Evolutionary conservation across 2,113 vertebrate genomes (phyloP), one percentile per base, ranked within the genome.

Genomic region (Vidua macroura): DNA sequence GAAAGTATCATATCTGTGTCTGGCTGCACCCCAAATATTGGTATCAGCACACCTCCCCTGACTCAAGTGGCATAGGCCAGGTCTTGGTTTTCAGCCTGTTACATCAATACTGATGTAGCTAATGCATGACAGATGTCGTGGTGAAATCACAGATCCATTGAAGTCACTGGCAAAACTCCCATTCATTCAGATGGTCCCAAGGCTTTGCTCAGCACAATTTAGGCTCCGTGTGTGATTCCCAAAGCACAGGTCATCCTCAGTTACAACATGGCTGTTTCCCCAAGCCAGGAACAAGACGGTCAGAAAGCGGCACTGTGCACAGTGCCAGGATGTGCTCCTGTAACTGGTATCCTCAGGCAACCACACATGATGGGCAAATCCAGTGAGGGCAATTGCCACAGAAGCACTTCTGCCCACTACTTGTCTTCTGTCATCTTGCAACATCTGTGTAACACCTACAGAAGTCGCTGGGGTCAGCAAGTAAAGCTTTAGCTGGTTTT

Each of bases 91-190:
- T 79, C 95, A 86, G 91, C 58, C 70, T 86, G 11, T 86, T 92
- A 60, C 80, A 82, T 79, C 82, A 80, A 22, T 33, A 56, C 41
- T 72, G 72, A 86, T 90, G 79, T 30, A 90, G 72, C 48, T 95
- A 97, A 96, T 56, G 85, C 6, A 2, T 1, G 93, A 53, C 91
- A 96, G 94, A 95, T 94, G 87, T 77, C 21, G 1, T 72, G 94
- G 90, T 96, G 93, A 96, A 97, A 94, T 86, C 88, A 81, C 9
- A 86, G 88, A 86, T 60, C 72, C 64, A 68, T 9, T 94, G 88
- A 96, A 96, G 79, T 64, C 76, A 52, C 44, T 96, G 93, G 90
- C 82, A 95, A 93, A 92, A 13, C 18, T 95, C 92, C 79, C 56
- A 0, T 49, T 48, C 31, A 14, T 93, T 75, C 87, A 68, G 92